Evolutionary conservation across 2,888 invertebrate species (phyloP).

Genomic region (Abscondita cerata): DNA sequence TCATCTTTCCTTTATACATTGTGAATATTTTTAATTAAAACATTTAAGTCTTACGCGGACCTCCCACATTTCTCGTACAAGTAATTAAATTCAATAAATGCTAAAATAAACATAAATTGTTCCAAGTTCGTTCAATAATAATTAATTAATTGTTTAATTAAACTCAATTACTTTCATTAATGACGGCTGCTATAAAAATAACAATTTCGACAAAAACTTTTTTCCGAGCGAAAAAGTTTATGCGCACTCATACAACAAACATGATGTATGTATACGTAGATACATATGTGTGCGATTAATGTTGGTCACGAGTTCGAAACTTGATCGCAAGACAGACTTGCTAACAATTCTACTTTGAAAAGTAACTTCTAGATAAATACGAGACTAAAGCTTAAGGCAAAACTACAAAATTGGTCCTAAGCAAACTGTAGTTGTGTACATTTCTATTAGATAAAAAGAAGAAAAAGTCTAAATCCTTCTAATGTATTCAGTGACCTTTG

Average conservation of each 20-base stretch:
- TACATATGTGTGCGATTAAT: too few relatives aligned
- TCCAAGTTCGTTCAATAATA: conserved; percentile 7
- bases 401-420: conserved; percentile 16
- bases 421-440: conserved; percentile 13
- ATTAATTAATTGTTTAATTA: conserved; percentile 13
- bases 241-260: too few relatives aligned
- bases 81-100: conserved; percentile 13
- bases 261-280: too few relatives aligned
- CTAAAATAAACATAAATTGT: conserved; percentile 13
- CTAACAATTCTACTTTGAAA: too few relatives aligned
- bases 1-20: background rate
- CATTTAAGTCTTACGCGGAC: conserved; percentile 4
- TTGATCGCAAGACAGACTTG: too few relatives aligned
- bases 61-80: conserved; percentile 11
- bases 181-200: conserved; percentile 1
- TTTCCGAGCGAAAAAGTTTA: background rate
- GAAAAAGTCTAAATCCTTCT: background rate
- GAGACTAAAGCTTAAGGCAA: conserved; percentile 10
- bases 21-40: conserved; percentile 12
- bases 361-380: conserved; percentile 2
- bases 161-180: conserved; percentile 13
- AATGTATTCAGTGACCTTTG: background rate
- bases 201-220: background rate
- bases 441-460: background rate
- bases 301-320: too few relatives aligned